Evolutionary conservation across 2,888 invertebrate species (phyloP), one percentile per base, ranked within the genome.

Genomic region (Halictus ligatus): DNA sequence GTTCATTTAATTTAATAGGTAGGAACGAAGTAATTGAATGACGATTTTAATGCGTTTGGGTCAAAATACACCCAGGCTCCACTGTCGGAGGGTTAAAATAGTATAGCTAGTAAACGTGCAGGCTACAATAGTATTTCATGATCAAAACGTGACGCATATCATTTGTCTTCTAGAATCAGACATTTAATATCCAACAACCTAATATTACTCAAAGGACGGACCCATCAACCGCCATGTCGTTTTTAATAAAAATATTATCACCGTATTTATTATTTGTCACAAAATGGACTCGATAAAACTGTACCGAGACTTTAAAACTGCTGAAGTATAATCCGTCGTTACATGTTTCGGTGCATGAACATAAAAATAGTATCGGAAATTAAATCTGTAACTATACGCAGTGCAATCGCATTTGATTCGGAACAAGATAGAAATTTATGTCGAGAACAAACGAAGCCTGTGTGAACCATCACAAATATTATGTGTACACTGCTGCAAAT

Each of bases 381-480:
- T 18, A 50, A 69, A 77, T 35, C 50, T 40, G 40, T 13, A n/a
- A 43, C n/a, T 60, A 15, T 18, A 40, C 25, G 6, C 46, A 76
- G n/a, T 8, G 6, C 12, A 21, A 71, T 58, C 2, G 46, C 21
- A 7, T 75, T 67, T 48, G 21, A 43, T 35, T 12, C 12, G 13
- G 13, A 54, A 29, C 21, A 43, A 15, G 21, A 21, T 67, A 15
- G 43, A 73, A 29, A 50, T 67, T 64, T 54, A 54, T 54, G n/a
- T 43, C 12, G n/a, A n/a, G 54, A 74, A 74, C 72, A 64, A 73
- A 60, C 72, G 40, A 69, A 75, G 64, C 71, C 35, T 43, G n/a
- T 50, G 40, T 54, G 48, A 54, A 29, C 8, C 8, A 48, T 71
- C 58, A 29, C 54, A 40, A 64, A 76, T 69, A 74, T 67, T 79